Conservation (phyloP, 1,140 invertebrate species). For the Hycleus cichorii region DNA sequence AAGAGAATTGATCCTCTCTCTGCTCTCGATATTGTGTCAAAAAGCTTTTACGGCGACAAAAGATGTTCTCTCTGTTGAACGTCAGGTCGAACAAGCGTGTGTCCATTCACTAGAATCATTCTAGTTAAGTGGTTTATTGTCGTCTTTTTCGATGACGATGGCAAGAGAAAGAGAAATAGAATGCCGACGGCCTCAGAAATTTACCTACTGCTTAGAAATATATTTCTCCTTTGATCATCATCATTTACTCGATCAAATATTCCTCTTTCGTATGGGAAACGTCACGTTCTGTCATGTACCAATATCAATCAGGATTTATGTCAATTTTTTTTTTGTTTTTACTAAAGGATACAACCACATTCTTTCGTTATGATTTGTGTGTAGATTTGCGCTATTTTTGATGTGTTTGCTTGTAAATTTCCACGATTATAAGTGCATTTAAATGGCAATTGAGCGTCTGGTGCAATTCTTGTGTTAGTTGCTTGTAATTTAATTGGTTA, state of each 20-base stretch:
- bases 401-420: background rate
- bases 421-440: background rate
- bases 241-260: background rate
- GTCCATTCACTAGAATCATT: conserved; percentile 39
- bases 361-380: background rate
- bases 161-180: conserved; percentile 25
- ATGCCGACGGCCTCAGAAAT: background rate
- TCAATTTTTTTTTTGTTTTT: conserved; percentile 37
- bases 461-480: background rate
- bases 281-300: conserved; percentile 27
- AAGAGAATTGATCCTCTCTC: background rate
- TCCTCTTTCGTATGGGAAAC: conserved; percentile 3
- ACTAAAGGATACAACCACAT: conserved; percentile 19
- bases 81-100: conserved; percentile 37
- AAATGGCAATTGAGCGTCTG: background rate
- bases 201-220: background rate
- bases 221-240: background rate
- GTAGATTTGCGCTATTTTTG: too few species aligned
- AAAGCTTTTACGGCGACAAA: conserved; percentile 41
- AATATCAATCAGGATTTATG: conserved; percentile 38
- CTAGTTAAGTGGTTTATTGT: conserved; percentile 42
- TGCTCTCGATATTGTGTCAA: conserved; percentile 34
- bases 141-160: conserved; percentile 29
- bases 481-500: conserved; percentile 17
- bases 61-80: conserved; percentile 33